These are phyloP conservation scores for Xestia rhomboidea DNA, from an alignment of 2,888 invertebrate species.

Conservation along the genomic window DNA sequence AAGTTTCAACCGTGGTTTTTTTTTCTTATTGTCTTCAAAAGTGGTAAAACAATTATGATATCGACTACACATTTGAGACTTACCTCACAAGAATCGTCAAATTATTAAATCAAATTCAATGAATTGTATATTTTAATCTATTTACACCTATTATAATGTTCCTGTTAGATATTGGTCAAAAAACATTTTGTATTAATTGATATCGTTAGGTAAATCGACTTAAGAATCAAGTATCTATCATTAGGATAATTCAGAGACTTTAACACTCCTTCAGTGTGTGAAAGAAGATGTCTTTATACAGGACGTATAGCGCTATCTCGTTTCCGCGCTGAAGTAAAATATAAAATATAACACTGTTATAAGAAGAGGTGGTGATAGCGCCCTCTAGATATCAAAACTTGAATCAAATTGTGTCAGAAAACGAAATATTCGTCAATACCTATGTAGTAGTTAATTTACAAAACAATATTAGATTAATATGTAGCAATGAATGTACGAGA, in stretches of 20 bases:
- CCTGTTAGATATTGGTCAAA: conserved; percentile 6
- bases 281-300: neutral
- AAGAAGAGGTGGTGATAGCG: neutral
- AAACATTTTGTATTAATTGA: conserved; percentile 3
- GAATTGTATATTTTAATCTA: conserved; percentile 1
- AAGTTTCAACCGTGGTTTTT: neutral
- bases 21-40: neutral
- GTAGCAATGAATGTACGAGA: conserved; percentile 29
- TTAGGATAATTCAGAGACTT: conserved; percentile 2
- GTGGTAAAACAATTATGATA: neutral
- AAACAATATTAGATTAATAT: conserved; percentile 23
- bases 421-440: conserved; percentile 16
- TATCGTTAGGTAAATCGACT: neutral
- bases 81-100: neutral
- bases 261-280: neutral
- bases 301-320: neutral
- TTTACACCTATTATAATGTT: conserved; percentile 12
- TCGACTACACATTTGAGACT: neutral
- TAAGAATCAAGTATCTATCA: conserved; percentile 6
- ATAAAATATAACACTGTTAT: neutral
- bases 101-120: neutral
- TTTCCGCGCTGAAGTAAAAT: neutral
- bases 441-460: conserved; percentile 21
- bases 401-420: conserved; percentile 26
- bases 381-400: conserved; percentile 12